phyloP scores from a whole-genome alignment of 2,888 invertebrate genomes.

The Cyaniris semiargus region DNA sequence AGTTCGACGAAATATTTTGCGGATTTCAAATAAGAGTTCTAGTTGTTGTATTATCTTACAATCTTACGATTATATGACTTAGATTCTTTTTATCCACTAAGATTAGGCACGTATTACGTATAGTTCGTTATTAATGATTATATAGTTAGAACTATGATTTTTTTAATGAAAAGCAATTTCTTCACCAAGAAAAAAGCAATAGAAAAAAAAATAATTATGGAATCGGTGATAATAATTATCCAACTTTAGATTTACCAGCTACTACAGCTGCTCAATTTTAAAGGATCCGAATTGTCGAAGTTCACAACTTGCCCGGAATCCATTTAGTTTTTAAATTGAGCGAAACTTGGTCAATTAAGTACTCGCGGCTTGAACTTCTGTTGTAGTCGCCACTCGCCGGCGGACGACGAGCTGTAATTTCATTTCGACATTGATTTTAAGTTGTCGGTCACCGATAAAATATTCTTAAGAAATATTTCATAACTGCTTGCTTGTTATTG shows the following conservation, averaged over 20 bases:
- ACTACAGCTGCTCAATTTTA: conserved; percentile 30
- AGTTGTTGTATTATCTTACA: background rate
- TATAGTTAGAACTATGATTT: too few relatives aligned
- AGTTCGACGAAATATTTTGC: conserved; percentile 23
- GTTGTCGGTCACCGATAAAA: conserved; percentile 1
- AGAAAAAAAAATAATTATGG: background rate
- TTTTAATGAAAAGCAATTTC: too few relatives aligned
- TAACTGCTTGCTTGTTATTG: background rate
- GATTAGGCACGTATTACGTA: too few relatives aligned
- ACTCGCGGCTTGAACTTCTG: conserved; percentile 53
- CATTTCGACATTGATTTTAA: conserved; percentile 45
- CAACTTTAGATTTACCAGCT: background rate
- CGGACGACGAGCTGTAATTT: conserved; percentile 39
- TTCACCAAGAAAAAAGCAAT: background rate
- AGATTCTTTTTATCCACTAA: too few relatives aligned
- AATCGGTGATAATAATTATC: background rate
- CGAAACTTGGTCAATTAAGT: conserved; percentile 65
- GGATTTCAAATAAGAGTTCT: background rate
- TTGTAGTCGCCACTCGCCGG: conserved; percentile 38
- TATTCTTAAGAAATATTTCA: background rate
- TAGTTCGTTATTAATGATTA: too few relatives aligned
- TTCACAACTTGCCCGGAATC: conserved; percentile 51
- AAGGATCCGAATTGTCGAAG: conserved; percentile 43
- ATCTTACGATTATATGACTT: background rate
- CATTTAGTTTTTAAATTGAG: conserved; percentile 60